Conservation (phyloP, 2,113 vertebrate species). For the Philantomba maxwellii region DNA sequence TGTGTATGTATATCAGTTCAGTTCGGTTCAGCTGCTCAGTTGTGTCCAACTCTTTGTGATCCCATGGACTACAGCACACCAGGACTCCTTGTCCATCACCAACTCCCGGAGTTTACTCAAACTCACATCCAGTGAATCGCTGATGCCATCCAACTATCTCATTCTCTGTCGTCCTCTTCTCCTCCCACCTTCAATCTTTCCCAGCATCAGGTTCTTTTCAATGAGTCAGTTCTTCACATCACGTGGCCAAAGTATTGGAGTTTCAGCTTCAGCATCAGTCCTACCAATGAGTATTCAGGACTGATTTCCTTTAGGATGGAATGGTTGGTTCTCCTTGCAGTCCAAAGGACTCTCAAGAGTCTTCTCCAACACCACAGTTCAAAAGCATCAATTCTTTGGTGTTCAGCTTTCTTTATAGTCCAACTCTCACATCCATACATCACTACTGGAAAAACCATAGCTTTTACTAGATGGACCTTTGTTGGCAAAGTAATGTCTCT, state of each 20-base stretch:
- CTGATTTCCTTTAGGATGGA: not conserved
- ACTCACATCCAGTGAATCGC: not conserved
- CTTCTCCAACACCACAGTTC: not conserved
- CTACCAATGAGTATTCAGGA: not conserved
- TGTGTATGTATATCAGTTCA: not conserved
- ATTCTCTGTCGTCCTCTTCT: not conserved
- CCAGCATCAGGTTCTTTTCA: not conserved
- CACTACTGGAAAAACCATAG: not conserved
- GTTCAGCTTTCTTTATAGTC: not conserved
- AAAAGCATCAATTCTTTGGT: accelerated
- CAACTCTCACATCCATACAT: not conserved
- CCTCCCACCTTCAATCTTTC: not conserved
- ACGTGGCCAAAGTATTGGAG: not conserved
- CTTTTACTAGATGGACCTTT: not conserved
- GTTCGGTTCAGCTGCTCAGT: not conserved
- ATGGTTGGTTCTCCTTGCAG: not conserved
- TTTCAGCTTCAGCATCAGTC: not conserved
- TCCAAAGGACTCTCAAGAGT: not conserved
- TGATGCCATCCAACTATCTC: not conserved
- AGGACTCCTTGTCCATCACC: not conserved
- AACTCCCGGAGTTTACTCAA: not conserved
- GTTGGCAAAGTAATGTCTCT: not conserved
- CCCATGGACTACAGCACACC: not conserved
- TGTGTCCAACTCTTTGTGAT: not conserved
- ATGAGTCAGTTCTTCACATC: not conserved